A percentile compares a stretch with the other conserved stretches of the same genome.
phyloP scores from a whole-genome alignment of 2,113 vertebrate species.

The Pagrus major region DNA sequence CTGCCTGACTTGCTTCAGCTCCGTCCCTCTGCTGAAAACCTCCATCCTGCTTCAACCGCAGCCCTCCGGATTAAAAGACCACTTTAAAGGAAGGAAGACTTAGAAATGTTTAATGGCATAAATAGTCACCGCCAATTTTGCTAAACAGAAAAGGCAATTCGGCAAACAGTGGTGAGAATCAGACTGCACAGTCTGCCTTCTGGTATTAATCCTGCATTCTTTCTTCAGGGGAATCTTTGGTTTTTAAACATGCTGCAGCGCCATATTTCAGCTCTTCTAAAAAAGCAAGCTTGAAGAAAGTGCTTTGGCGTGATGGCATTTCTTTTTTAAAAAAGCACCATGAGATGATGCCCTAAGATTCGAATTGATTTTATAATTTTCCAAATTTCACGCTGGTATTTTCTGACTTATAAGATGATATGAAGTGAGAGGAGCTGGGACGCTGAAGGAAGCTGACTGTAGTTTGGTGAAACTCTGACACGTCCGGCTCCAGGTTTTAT shows the following conservation, averaged over 20 bases:
- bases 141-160: background rate
- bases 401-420: background rate
- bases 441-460: background rate
- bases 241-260: background rate
- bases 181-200: background rate
- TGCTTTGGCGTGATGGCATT: no score
- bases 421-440: background rate
- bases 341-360: background rate
- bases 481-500: background rate
- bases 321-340: no score
- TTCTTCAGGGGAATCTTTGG: background rate
- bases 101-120: conserved; percentile 25
- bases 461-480: background rate
- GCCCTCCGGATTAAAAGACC: conserved; percentile 53
- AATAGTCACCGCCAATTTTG: conserved; percentile 17
- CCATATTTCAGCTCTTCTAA: no score
- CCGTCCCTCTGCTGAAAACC: conserved; percentile 32
- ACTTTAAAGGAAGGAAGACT: conserved; percentile 37
- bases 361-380: no score
- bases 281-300: background rate
- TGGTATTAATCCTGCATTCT: background rate
- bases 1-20: conserved; percentile 45
- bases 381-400: no score
- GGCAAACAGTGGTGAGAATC: background rate
- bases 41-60: conserved; percentile 65